Evolutionary conservation across 2,113 vertebrate species (phyloP), one percentile per base, ranked within the genome.

Genomic region (Pongo pygmaeus): DNA sequence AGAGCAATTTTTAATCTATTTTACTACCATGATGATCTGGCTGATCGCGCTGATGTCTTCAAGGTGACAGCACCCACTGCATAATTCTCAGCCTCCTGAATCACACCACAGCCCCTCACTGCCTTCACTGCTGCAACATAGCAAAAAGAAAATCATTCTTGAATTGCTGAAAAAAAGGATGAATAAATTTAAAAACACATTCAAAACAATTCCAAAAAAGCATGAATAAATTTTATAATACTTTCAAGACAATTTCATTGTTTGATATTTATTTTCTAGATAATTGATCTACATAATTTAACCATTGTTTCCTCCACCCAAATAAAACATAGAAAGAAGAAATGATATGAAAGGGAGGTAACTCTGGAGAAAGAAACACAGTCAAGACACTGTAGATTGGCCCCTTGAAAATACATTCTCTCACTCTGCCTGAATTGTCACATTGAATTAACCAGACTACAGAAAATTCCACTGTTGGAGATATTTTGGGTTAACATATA

Each of bases 61-160:
- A 89, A 6, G n/a, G n/a, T 6, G n/a, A 9, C 2, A 35, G 43
- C 16, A n/a, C 30, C 11, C 17, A 11, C 35, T 0, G 16, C 7
- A 0, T 27, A 13, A 6, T 9, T 20, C 61, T 95, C 38, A 57
- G 50, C 25, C 35, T 70, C 20, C 38, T 57, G 46, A 57, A 30
- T 35, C 23, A 61, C 40, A 52, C 6, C 17, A 30, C 4, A n/a
- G 38, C 80, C 59, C 48, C 38, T 25, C 13, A 50, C 72, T 20
- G 32, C 40, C 27, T 25, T 43, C 14, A 23, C 43, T 22, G 6
- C 12, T 72, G 14, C 25, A 27, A 9, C 23, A 50, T 4, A 52
- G 20, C 64, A 81, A 43, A 81, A 1, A 81, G 43, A 3, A 72
- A 64, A 46, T 40, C 55, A 81, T 74, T 75, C n/a, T 8, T 55